Evolutionary conservation across 2,888 invertebrate species (phyloP).

Genomic region (Megamerina dolium): DNA sequence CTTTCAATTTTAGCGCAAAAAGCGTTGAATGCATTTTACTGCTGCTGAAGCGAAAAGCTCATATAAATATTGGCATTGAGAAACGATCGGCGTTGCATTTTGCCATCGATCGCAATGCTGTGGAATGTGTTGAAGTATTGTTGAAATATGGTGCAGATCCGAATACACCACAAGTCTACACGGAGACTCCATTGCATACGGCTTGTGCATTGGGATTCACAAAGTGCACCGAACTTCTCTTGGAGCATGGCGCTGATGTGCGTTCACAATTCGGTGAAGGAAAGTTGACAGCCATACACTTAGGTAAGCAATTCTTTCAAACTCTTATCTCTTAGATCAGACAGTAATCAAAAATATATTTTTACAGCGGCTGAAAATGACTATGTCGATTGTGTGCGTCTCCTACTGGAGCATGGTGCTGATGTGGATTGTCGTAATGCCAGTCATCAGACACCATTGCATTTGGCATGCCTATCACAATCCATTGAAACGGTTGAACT

Average conservation of each 20-base stretch:
- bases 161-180: slow-evolving; percentile 78
- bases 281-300: slow-evolving; percentile 74
- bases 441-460: slow-evolving; percentile 75
- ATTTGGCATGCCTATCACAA: slow-evolving; percentile 75
- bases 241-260: slow-evolving; percentile 74
- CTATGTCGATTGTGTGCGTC: slow-evolving; percentile 66
- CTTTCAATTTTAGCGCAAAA: slow-evolving; percentile 31
- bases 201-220: slow-evolving; percentile 70
- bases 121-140: slow-evolving; percentile 67
- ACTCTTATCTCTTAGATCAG: no score
- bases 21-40: slow-evolving; percentile 52
- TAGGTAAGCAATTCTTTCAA: no score
- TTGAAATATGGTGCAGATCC: slow-evolving; percentile 73
- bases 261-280: slow-evolving; percentile 65
- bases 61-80: slow-evolving; percentile 67
- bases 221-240: slow-evolving; percentile 64
- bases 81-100: slow-evolving; percentile 75
- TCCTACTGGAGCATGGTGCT: slow-evolving; percentile 70
- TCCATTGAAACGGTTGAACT: slow-evolving; percentile 70
- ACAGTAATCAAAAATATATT: no score
- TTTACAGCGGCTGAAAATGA: slow-evolving; percentile 80
- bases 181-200: slow-evolving; percentile 78
- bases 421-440: slow-evolving; percentile 68
- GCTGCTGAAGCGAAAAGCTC: slow-evolving; percentile 67
- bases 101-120: slow-evolving; percentile 71